A percentile compares a stretch with the other conserved stretches of the same genome.
Evolutionary conservation across 2,797 vertebrate species (phyloP).

Genomic region (Pantherophis alleghaniensis): DNA sequence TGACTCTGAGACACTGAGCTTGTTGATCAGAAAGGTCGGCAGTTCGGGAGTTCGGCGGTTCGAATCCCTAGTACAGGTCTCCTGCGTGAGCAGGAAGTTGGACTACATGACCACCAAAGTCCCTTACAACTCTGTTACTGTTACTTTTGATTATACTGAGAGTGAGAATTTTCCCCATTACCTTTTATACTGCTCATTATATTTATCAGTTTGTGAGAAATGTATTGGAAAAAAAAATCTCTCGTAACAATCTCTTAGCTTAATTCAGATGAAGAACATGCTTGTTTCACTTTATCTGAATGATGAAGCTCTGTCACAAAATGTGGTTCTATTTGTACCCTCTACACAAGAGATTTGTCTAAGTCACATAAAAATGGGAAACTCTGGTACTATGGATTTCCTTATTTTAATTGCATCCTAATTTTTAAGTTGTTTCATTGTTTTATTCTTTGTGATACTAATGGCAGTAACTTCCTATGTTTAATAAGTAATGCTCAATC

Average conservation of each 20-base stretch:
- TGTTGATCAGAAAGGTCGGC: too few species aligned
- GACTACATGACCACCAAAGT: too few species aligned
- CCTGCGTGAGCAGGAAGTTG: too few species aligned
- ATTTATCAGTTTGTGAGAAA: background rate
- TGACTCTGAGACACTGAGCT: too few species aligned
- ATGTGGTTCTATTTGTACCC: background rate
- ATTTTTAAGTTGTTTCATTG: background rate
- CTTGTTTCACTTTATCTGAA: background rate
- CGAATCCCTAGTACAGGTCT: too few species aligned
- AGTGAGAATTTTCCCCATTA: background rate
- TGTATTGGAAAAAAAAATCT: background rate
- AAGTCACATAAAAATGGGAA: background rate
- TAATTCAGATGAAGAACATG: background rate
- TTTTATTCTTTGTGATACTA: background rate
- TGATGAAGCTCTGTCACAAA: background rate
- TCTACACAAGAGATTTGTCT: background rate
- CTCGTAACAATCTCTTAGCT: background rate
- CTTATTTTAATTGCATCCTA: background rate
- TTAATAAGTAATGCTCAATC: background rate
- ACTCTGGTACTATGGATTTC: background rate
- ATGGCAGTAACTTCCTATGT: background rate
- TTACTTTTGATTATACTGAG: background rate
- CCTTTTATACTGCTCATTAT: background rate
- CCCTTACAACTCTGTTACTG: too few species aligned
- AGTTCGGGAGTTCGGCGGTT: too few species aligned